Conservation (phyloP, 2,797 vertebrate species). For the Cetoscarus ocellatus region DNA sequence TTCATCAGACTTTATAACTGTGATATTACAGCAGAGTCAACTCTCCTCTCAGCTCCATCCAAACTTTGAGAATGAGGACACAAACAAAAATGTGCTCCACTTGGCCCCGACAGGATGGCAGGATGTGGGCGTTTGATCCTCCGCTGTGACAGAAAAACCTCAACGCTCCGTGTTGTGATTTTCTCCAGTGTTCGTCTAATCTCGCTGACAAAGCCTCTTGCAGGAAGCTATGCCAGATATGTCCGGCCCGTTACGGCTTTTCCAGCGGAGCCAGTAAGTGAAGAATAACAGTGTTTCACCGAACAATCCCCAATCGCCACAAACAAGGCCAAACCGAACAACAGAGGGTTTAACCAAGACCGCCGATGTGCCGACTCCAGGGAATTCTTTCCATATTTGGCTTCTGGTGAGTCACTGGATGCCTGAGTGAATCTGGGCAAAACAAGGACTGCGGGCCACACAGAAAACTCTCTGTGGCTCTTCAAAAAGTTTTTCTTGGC, state of each 20-base stretch:
- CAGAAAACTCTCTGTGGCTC: neutral
- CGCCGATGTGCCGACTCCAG: conserved; percentile 72
- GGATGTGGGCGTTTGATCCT: conserved; percentile 48
- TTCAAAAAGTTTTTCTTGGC: conserved; percentile 12
- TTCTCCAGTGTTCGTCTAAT: conserved; percentile 76
- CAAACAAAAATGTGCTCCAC: conserved; percentile 10
- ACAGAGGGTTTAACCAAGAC: conserved; percentile 80
- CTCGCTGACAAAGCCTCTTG: conserved; percentile 75
- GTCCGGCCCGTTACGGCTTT: conserved; percentile 69
- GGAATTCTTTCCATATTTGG: conserved; percentile 82
- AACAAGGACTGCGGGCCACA: conserved; percentile 63
- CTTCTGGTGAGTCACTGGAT: conserved; percentile 69
- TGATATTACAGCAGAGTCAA: neutral
- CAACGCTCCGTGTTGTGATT: conserved; percentile 71
- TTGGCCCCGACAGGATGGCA: conserved; percentile 25
- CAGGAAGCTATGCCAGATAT: conserved; percentile 83
- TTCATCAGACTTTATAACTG: too few relatives aligned
- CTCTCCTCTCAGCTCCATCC: neutral
- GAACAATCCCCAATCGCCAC: conserved; percentile 74
- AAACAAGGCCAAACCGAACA: conserved; percentile 77
- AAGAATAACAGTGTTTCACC: conserved; percentile 81
- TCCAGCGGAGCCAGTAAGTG: conserved; percentile 70
- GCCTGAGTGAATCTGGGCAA: conserved; percentile 79
- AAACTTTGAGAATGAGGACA: neutral
- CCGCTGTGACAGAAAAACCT: conserved; percentile 41